Conservation (phyloP, 2,113 vertebrate genomes). For the Chionodraco myersi region DNA sequence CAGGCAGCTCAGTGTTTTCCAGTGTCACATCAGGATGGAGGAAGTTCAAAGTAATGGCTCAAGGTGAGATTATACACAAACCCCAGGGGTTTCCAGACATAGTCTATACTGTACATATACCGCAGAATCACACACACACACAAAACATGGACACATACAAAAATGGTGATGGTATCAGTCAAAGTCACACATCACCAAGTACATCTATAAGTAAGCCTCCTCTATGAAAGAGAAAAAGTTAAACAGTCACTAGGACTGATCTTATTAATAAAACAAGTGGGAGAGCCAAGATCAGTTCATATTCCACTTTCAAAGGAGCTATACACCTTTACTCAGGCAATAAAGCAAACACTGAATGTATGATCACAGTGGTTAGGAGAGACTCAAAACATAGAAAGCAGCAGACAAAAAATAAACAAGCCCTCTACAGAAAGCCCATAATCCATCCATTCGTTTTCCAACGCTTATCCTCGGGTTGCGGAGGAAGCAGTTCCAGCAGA, state of each 20-base stretch:
- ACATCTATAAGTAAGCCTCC: too few relatives aligned
- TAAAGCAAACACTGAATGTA: background rate
- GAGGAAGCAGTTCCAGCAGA: too few relatives aligned
- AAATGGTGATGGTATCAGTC: background rate
- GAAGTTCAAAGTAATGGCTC: constrained; percentile 12
- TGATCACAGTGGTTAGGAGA: background rate
- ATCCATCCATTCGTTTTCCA: too few relatives aligned
- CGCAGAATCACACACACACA: background rate
- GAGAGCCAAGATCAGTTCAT: background rate
- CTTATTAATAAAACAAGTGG: background rate
- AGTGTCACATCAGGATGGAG: constrained; percentile 19
- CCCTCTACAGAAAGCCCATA: background rate
- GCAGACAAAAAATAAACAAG: background rate
- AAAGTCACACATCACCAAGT: constrained; percentile 29
- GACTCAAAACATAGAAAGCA: background rate
- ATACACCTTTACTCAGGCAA: background rate
- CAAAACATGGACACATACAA: background rate
- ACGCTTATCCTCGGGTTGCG: too few relatives aligned
- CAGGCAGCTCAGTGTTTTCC: constrained; percentile 41
- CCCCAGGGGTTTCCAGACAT: constrained; percentile 11
- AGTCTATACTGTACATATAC: background rate
- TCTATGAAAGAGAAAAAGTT: too few relatives aligned
- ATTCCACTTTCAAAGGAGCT: background rate
- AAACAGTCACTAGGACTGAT: too few relatives aligned
- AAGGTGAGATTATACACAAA: constrained; percentile 30